Conservation (phyloP, 2,888 invertebrate genomes). For the Trachelus iudaicus region DNA sequence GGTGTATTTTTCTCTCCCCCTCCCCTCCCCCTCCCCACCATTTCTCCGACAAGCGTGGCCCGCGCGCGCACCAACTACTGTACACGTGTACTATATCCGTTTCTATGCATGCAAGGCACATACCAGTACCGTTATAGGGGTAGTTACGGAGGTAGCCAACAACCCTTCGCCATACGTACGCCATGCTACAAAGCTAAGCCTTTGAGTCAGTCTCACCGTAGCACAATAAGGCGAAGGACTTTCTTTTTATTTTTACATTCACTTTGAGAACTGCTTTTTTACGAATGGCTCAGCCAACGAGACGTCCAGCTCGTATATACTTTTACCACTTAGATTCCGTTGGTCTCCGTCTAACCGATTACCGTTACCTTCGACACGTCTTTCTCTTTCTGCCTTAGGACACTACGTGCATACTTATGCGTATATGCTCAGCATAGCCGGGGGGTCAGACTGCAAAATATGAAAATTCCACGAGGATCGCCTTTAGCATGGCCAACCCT, state of each 20-base stretch:
- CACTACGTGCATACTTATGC: neutral
- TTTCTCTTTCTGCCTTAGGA: neutral
- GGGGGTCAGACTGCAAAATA: neutral
- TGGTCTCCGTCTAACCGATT: neutral
- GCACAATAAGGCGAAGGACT: conserved; percentile 64
- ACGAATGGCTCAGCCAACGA: neutral
- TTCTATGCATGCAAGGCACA: conserved; percentile 5
- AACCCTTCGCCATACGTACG: conserved; percentile 4
- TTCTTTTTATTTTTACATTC: conserved; percentile 46
- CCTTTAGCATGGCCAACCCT: neutral
- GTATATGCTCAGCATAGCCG: neutral
- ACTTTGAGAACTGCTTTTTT: conserved; percentile 30
- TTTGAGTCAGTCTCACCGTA: conserved; percentile 63
- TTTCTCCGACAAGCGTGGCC: conserved; percentile 55
- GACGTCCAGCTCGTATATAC: neutral
- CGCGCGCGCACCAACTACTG: conserved; percentile 9
- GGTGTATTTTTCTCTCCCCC: conserved; percentile 62
- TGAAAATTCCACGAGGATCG: neutral
- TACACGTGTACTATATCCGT: neutral
- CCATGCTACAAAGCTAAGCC: conserved; percentile 61
- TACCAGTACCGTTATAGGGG: conserved; percentile 20
- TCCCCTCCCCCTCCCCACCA: conserved; percentile 56
- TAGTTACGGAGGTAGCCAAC: conserved; percentile 37
- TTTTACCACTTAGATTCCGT: neutral
- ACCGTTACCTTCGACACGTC: neutral